A percentile compares a stretch with the other conserved stretches of the same genome.
Conservation (phyloP, 2,797 vertebrate species). For the Poeciliopsis paucimaculata region DNA sequence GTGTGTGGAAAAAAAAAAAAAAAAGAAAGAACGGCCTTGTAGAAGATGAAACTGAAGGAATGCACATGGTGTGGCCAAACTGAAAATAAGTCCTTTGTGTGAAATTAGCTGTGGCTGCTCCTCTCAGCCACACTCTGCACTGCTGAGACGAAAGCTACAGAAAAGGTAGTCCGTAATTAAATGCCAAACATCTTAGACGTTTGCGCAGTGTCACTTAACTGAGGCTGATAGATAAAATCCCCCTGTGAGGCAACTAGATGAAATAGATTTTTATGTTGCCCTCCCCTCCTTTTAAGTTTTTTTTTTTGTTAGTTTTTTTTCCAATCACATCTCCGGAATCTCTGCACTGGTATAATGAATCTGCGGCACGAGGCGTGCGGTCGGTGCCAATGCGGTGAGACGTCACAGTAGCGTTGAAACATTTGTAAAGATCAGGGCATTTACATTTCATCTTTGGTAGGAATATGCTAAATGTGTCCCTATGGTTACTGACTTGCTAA, state of each 20-base stretch:
- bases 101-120: slow-evolving; percentile 32
- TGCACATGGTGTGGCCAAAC: slow-evolving; percentile 21
- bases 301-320: not conserved
- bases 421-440: not conserved
- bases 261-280: slow-evolving; percentile 28
- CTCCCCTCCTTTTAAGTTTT: slow-evolving; percentile 12
- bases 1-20: too few relatives aligned
- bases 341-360: slow-evolving; percentile 35
- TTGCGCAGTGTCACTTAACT: slow-evolving; percentile 30
- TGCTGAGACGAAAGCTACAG: slow-evolving; percentile 24
- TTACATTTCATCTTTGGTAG: not conserved
- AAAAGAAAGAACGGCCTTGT: not conserved
- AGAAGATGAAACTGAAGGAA: not conserved
- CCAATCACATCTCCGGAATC: slow-evolving; percentile 27
- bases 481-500: not conserved
- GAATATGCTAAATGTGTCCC: not conserved
- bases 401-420: slow-evolving; percentile 23
- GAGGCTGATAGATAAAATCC: slow-evolving; percentile 43
- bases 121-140: slow-evolving; percentile 21
- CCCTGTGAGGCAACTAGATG: slow-evolving; percentile 25
- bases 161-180: slow-evolving; percentile 36
- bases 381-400: slow-evolving; percentile 6
- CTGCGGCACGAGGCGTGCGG: slow-evolving; percentile 19
- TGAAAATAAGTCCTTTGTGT: slow-evolving; percentile 38
- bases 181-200: slow-evolving; percentile 35